Conservation (phyloP, 64 coral and sea anemone species). For the Porites lutea region DNA sequence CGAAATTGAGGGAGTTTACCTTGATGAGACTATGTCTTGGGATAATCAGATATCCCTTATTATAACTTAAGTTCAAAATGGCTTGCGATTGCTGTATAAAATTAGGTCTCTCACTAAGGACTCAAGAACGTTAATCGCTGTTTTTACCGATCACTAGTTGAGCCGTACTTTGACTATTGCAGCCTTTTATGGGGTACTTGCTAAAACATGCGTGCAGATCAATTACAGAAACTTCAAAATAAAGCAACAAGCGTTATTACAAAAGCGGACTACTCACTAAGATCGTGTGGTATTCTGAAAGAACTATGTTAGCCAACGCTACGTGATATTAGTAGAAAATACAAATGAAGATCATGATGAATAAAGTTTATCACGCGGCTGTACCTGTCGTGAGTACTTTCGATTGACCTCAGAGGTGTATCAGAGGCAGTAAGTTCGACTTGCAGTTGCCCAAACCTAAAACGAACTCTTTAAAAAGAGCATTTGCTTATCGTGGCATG, state of each 20-base stretch:
- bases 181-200: conserved; percentile 9
- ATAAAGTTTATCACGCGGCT: too few relatives aligned
- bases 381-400: too few relatives aligned
- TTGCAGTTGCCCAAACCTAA: too few relatives aligned
- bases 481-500: too few relatives aligned
- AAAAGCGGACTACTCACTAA: neutral
- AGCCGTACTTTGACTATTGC: conserved; percentile 9
- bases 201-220: neutral
- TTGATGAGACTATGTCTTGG: too few relatives aligned
- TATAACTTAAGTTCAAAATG: neutral
- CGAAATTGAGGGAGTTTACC: too few relatives aligned
- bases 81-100: conserved; percentile 8
- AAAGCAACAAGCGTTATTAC: conserved; percentile 10
- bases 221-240: conserved; percentile 40
- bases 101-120: neutral
- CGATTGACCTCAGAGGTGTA: too few relatives aligned
- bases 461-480: too few relatives aligned
- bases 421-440: too few relatives aligned
- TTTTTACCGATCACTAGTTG: neutral
- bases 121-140: neutral
- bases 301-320: neutral
- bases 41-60: conserved; percentile 17
- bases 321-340: neutral
- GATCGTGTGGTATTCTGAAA: conserved; percentile 4
- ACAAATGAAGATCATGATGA: conserved; percentile 16